Evolutionary conservation across 2,888 invertebrate genomes (phyloP).

Genomic region (Lasioglossum calceatum): DNA sequence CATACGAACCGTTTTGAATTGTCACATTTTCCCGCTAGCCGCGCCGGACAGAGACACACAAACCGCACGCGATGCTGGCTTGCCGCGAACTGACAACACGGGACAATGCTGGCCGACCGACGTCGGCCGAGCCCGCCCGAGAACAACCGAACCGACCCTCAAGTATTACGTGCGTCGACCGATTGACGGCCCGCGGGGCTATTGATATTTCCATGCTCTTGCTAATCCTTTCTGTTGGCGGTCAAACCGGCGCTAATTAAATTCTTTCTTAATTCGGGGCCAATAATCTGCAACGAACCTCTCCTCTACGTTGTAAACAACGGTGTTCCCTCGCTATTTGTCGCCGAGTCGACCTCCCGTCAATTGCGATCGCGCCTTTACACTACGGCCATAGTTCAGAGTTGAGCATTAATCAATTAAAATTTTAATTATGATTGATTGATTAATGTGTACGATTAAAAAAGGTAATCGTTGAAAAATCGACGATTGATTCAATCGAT

Average conservation of each 20-base stretch:
- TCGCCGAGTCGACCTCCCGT: neutral
- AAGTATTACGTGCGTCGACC: slow-evolving; percentile 65
- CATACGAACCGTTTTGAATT: slow-evolving; percentile 45
- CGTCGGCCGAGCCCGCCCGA: slow-evolving; percentile 76
- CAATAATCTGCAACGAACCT: neutral
- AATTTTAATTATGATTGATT: too few relatives aligned
- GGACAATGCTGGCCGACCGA: slow-evolving; percentile 74
- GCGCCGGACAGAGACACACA: slow-evolving; percentile 47
- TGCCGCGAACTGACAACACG: slow-evolving; percentile 82
- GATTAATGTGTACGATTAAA: too few relatives aligned
- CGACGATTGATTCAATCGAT: too few relatives aligned
- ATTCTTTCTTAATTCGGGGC: slow-evolving; percentile 22
- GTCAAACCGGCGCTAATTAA: slow-evolving; percentile 40
- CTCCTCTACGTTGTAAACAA: neutral
- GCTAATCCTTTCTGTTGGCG: slow-evolving; percentile 58
- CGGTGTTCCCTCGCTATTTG: neutral
- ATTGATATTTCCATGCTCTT: slow-evolving; percentile 67
- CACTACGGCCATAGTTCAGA: too few relatives aligned
- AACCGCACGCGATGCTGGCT: slow-evolving; percentile 78
- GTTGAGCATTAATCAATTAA: too few relatives aligned
- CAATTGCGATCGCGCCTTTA: neutral
- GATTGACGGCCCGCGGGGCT: slow-evolving; percentile 64
- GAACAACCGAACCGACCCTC: slow-evolving; percentile 72
- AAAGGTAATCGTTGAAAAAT: too few relatives aligned
- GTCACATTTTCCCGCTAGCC: slow-evolving; percentile 69